These are phyloP conservation scores for Canis aureus DNA, from an alignment of 2,113 vertebrate species.

Conservation along the genomic window DNA sequence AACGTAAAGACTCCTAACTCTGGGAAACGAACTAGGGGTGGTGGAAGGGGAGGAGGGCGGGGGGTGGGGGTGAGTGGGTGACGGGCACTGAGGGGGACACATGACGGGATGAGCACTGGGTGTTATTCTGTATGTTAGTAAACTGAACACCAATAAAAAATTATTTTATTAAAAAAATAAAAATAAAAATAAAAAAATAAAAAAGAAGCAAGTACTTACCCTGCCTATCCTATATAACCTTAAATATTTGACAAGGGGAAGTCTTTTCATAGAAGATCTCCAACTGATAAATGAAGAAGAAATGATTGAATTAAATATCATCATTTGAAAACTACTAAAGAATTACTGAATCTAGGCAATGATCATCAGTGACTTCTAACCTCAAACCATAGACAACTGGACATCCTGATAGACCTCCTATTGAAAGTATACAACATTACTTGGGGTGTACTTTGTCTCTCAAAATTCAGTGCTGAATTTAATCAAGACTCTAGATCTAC, in stretches of 20 bases:
- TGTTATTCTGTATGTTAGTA: too few species aligned
- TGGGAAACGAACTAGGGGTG: too few species aligned
- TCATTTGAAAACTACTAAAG: neutral
- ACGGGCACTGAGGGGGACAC: too few species aligned
- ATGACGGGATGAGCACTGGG: too few species aligned
- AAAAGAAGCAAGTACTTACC: neutral
- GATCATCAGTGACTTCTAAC: neutral
- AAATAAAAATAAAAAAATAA: too few species aligned
- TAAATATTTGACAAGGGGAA: constrained; percentile 25
- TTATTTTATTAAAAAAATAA: too few species aligned
- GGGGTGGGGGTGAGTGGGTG: too few species aligned
- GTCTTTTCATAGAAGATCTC: constrained; percentile 7
- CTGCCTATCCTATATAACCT: neutral
- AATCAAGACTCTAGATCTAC: neutral
- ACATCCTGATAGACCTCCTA: neutral
- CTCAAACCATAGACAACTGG: neutral
- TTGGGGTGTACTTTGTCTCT: neutral
- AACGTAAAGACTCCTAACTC: too few species aligned
- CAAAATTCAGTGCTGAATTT: neutral
- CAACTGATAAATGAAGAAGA: neutral
- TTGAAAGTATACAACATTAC: neutral
- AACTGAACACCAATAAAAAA: too few species aligned
- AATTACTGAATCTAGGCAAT: neutral
- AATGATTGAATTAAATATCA: neutral
- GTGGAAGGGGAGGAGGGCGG: too few species aligned